Base-by-base conservation (phyloP, 2,797 vertebrate species). In the Sebastes trivittatus region DNA sequence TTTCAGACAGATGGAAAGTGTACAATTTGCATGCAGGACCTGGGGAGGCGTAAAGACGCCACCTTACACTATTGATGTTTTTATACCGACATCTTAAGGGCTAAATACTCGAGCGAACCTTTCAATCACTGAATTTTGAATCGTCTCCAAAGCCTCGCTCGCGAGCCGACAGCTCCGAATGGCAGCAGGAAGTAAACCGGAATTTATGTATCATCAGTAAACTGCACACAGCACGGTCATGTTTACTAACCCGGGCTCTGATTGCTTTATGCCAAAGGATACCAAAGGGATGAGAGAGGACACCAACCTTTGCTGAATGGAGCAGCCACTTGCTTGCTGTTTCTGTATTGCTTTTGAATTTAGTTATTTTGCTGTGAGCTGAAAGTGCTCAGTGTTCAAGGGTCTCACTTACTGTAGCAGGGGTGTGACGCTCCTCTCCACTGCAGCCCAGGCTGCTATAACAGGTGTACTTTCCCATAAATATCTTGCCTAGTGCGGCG, bases 101-200 rank as follows among this genome's bases (percentile, higher is more conserved):
- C 46, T 85, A 77, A 85, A 83, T 72, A 72, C 70, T 77, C 22
- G 23, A 81, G 38, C 20, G 75, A 77, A 22, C 22, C 54, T 79
- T 79, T 76, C 25, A 78, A 73, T 85, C 73, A 60, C 23, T 58
- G 75, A 18, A 52, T 81, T 77, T 72, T 89, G 42, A 88, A 78
- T 55, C 4, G 1, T 70, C 52, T 86, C 79, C 63, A 82, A 81
- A 72, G n/a, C 30, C 72, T 77, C 30, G 5, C 20, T 79, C 87
- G 82, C 68, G 80, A 66, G n/a, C 52, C 77, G 87, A 80, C 85
- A 82, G 66, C 71, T 82, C 32, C 27, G 69, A 70, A 82, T 83
- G 60, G 59, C 25, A 63, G 59, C 59, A 72, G 49, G 32, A 60
- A 80, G 69, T 18, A 59, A 78, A 10, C 29, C 64, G 72, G 42